Base-by-base conservation (phyloP, 2,797 vertebrate species). In the Brotula barbata region DNA sequence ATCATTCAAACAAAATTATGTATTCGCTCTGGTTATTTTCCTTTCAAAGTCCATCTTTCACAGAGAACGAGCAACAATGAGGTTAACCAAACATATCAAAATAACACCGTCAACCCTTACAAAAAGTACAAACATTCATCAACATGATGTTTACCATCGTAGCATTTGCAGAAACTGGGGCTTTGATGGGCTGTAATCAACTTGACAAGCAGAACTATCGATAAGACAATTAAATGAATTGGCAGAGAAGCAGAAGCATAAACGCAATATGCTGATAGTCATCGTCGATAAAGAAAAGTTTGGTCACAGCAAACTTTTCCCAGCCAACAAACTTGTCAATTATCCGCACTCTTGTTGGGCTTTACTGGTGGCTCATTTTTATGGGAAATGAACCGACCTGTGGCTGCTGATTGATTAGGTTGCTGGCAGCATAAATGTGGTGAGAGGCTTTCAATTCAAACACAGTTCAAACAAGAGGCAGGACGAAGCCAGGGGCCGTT, bases 391-490 rank as follows among this genome's bases (percentile, higher is more conserved):
- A 39, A 58, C 40, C 22, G 7, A 64, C 44, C 54, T 41, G 36
- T 47, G 28, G n/a, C 37, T 0, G 0, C 40, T 55, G 61, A 57
- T 52, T 39, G 45, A 68, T 62, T 64, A 36, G 53, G 36, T 46
- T 20, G 13, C 48, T 71, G 52, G 21, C 45, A 63, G 50, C 25
- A 25, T 71, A 10, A 71, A 65, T 62, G 46, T n/a, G 14, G 37
- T 2, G 6, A 21, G 37, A 59, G 65, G 47, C 20, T 44, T 71
- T 64, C 23, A 33, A 33, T 11, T 12, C 47, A 22, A 16, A 42
- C 40, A 21, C 42, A 47, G 58, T 71, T 78, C 47, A 64, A 71
- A 71, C 33, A 71, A 45, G 73, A 66, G 10, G 23, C 48, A 64
- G 48, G 61, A 61, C 8, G 62, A 37, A 76, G 64, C 69, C 48